phyloP scores from a whole-genome alignment of 2,113 vertebrate species.

The Xyrauchen texanus region DNA sequence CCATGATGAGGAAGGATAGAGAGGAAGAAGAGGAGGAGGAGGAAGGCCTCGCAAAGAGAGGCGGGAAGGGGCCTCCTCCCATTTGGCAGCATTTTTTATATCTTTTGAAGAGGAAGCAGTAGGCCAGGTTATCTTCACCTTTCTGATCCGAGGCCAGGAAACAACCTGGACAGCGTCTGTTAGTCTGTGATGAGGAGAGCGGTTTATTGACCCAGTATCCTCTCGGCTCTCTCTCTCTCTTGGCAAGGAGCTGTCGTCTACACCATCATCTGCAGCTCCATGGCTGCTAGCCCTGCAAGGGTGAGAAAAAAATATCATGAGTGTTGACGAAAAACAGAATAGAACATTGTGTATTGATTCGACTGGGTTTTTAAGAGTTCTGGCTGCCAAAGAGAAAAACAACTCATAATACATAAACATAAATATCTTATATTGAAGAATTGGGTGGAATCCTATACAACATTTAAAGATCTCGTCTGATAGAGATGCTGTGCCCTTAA shows the following conservation, averaged over 20 bases:
- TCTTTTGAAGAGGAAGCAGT: conserved; percentile 52
- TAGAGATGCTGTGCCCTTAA: conserved; percentile 34
- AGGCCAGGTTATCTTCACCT: conserved; percentile 30
- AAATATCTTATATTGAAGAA: conserved; percentile 61
- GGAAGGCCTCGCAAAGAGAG: conserved; percentile 66
- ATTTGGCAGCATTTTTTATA: conserved; percentile 72
- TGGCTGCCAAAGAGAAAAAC: conserved; percentile 52
- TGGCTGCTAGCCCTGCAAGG: conserved; percentile 64
- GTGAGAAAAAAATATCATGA: conserved; percentile 61
- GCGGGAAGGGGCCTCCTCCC: conserved; percentile 65
- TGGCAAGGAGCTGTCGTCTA: conserved; percentile 57
- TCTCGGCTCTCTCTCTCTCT: conserved; percentile 37
- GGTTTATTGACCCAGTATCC: conserved; percentile 51
- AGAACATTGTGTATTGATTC: conserved; percentile 58
- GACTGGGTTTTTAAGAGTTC: conserved; percentile 64
- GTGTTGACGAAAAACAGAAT: conserved; percentile 15
- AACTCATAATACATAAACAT: conserved; percentile 54
- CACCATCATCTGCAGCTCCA: conserved; percentile 65
- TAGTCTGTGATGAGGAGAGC: conserved; percentile 36
- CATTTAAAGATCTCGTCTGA: conserved; percentile 56
- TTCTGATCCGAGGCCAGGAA: conserved; percentile 9
- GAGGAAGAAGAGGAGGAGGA: conserved; percentile 66
- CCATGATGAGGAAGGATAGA: conserved; percentile 16
- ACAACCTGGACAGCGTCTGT: conserved; percentile 26
- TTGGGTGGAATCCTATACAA: conserved; percentile 60